phyloP scores from a whole-genome alignment of 1,140 invertebrate species.

The Penaeus japonicus region DNA sequence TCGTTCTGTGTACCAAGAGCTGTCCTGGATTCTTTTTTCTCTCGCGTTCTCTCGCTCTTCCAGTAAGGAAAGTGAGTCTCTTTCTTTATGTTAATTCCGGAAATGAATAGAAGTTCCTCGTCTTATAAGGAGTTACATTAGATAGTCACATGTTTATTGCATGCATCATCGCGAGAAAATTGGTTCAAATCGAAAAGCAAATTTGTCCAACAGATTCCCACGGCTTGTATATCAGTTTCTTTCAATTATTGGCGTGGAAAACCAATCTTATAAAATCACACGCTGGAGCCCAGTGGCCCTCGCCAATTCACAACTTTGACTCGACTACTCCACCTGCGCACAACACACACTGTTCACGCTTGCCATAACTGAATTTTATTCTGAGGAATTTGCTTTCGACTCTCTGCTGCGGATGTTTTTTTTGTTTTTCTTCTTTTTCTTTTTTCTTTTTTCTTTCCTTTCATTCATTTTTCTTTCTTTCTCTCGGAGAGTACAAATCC shows the following conservation, averaged over 20 bases:
- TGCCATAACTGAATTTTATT: background rate
- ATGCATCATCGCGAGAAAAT: too few species aligned
- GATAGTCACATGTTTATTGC: too few species aligned
- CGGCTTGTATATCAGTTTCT: background rate
- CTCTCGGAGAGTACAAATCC: background rate
- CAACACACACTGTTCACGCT: background rate
- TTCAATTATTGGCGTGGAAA: conserved; percentile 9
- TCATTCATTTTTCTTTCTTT: background rate
- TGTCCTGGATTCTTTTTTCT: too few species aligned
- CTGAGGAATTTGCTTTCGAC: background rate
- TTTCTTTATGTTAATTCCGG: too few species aligned
- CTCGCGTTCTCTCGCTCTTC: too few species aligned
- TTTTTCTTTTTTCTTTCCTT: background rate
- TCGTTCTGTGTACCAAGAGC: too few species aligned
- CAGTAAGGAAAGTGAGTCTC: too few species aligned
- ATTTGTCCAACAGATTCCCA: too few species aligned
- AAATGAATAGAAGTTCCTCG: too few species aligned
- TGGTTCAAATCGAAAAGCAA: too few species aligned
- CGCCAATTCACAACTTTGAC: background rate
- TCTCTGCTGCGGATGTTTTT: background rate
- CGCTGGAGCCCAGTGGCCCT: background rate
- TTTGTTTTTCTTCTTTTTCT: background rate
- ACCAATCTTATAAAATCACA: conserved; percentile 40
- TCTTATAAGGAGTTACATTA: too few species aligned
- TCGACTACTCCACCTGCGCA: background rate